Evolutionary conservation across 2,888 invertebrate genomes (phyloP), one percentile per base, ranked within the genome.

Genomic region (Tachina lurida): DNA sequence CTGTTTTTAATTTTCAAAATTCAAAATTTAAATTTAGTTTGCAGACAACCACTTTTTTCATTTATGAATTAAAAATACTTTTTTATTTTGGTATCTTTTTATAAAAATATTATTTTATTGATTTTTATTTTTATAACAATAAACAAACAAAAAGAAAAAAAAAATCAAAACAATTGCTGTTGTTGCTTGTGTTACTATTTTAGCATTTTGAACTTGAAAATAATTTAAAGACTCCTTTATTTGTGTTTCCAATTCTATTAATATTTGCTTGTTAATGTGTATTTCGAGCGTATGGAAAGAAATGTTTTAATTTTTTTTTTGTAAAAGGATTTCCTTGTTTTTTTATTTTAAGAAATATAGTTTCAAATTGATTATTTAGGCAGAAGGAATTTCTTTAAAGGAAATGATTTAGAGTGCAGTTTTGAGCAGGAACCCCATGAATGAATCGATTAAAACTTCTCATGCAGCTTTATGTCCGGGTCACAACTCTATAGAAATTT

Each of bases 41-140:
- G 71, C 75, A 83, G 71, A 83, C 86, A 86, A 86, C 86, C 86
- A 86, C 86, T 86, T 83, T 65, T 73, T 85, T 78, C 47, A 74
- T 65, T 43, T 56, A 63, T 15, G 62, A 74, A 71, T 79, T 78
- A 76, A 54, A 79, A 79, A 75, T 80, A 75, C n/a, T 58, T 54
- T 81, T 68, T 60, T 15, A 31, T 31, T 31, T 31, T 31, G 31
- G 12, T 62, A 70, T 62, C 3, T 76, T 74, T 81, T 81, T 71
- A 68, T 74, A 71, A 68, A 77, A 77, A 76, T 76, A 76, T 58
- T 68, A 41, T 74, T 84, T 81, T 84, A 77, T 84, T 84, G 80
- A 81, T 79, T 84, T 84, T 81, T 80, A 81, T 81, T 84, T 84
- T 77, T 77, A 80, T 70, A 80, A 68, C 75, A 75, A 65, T 63